These are phyloP conservation scores for Aphaenogaster ashmeadi DNA, from an alignment of 1,140 invertebrate species.

Conservation along the genomic window DNA sequence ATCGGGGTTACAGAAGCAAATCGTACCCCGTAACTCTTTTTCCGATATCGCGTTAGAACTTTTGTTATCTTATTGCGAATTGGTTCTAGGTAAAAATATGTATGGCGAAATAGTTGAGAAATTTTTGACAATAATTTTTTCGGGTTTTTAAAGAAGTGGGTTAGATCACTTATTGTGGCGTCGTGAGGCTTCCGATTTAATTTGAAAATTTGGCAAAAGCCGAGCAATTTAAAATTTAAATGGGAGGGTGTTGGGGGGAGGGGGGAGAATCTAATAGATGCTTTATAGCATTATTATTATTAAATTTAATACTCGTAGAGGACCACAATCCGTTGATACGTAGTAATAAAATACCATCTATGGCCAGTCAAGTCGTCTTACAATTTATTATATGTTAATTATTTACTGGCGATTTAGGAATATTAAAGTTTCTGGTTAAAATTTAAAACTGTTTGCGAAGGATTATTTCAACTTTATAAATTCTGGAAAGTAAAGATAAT, in stretches of 20 bases:
- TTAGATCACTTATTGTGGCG: too few relatives aligned
- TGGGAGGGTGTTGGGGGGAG: too few relatives aligned
- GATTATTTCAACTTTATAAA: not conserved
- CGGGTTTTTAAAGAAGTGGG: not conserved
- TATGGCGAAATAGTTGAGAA: not conserved
- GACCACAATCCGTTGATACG: too few relatives aligned
- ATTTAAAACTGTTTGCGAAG: not conserved
- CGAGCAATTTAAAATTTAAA: not conserved
- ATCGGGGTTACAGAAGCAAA: constrained; percentile 9
- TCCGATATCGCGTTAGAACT: not conserved
- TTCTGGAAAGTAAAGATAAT: not conserved
- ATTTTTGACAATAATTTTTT: not conserved
- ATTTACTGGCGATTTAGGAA: too few relatives aligned
- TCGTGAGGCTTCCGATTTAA: not conserved
- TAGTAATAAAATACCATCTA: too few relatives aligned
- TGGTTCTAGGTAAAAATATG: not conserved
- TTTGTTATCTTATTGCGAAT: not conserved
- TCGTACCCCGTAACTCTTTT: not conserved
- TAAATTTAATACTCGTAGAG: too few relatives aligned
- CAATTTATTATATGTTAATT: too few relatives aligned
- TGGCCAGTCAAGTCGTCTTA: too few relatives aligned
- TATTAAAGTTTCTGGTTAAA: not conserved
- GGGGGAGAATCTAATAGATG: too few relatives aligned
- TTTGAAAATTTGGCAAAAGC: not conserved
- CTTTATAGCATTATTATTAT: too few relatives aligned